Base-by-base conservation (phyloP, 2,797 vertebrate species). In the Sebastes oblongus region DNA sequence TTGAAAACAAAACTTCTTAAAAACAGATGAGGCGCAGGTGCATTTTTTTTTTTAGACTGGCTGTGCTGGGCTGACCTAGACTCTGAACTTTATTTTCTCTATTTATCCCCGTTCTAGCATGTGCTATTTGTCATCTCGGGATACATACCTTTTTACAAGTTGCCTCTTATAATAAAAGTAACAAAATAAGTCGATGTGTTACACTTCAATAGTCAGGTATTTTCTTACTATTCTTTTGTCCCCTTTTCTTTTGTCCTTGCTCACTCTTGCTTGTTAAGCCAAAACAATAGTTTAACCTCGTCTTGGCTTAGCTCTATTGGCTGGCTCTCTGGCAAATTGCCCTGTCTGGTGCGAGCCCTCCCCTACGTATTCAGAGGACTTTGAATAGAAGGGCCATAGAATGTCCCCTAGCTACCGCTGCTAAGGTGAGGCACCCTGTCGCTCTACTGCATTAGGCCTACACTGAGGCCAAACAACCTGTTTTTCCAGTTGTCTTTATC, bases 211-310 rank as follows among this genome's bases (percentile, higher is more conserved):
- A 78, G 71, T 91, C 84, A 92, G 92, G 90, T 94, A 94, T 94
- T 95, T 94, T 94, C 91, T 92, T 93, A 78, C 92, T 80, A 83
- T 87, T 93, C 90, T 91, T 95, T 94, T 93, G 92, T 95, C 84
- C 77, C 46, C 62, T 64, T 79, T 69, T 81, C 93, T 90, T 95
- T 96, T 96, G 95, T 96, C 91, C 93, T 86, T 93, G 94, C 92
- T 94, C 93, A 94, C 94, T 96, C 91, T 95, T 93, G 94, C 95
- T 93, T 95, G 94, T 92, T 94, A 94, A 94, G 94, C 92, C 95
- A 94, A 95, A 95, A 95, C 95, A 96, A 95, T 95, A 94, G 94
- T 95, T 95, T 94, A 94, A 95, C 94, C 93, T 94, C 88, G 84
- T 94, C 94, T 92, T 92, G 91, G 93, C 93, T 95, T 86, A 90